Base-by-base conservation (phyloP, 2,888 invertebrate species). In the Tetanocera ferruginea region DNA sequence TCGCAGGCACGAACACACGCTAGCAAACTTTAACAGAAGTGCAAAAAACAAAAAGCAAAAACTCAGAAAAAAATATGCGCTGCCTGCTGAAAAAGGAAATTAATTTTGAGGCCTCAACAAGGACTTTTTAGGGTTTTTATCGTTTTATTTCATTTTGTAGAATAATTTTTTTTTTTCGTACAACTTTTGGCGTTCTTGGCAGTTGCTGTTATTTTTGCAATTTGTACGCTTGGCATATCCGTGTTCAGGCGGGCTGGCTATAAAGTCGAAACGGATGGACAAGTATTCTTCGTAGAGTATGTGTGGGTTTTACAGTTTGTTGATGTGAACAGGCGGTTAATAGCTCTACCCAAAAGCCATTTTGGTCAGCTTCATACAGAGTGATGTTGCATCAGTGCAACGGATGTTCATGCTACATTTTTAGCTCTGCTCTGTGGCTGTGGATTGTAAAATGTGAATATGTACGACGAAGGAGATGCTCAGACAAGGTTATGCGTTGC, bases 81-180 rank as follows among this genome's bases (percentile, higher is more conserved):
- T 14, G 49, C 25, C 49, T 43, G 62, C 51, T 51, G 73, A 64
- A 74, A 74, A 49, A 51, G 64, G 52, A 74, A 74, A 66, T 74
- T 64, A 74, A 74, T 74, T 74, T 64, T 43, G 49, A 74, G 74
- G 74, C 74, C 51, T 64, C 64, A 37, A 43, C 57, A 43, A 37
- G 57, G 60, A 60, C 28, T 60, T 69, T 69, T 69, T 6, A 60
- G 31, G 55, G 43, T 71, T 71, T 52, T 70, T 23, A 5, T 28
- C 31, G 11, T 43, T 43, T 43, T 43, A 43, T 43, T 43, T 43
- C 43, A 43, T 43, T 43, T 43, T 43, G 11, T 14, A 43, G 43
- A 43, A 43, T 1, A 8, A 72, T 60, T 60, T 72, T 57, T 60
- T 72, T 34, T 60, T 8, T 72, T 72, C 72, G 72, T n/a, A n/a